Evolutionary conservation across 2,113 vertebrate genomes (phyloP).

Genomic region (Prunella fulvescens): DNA sequence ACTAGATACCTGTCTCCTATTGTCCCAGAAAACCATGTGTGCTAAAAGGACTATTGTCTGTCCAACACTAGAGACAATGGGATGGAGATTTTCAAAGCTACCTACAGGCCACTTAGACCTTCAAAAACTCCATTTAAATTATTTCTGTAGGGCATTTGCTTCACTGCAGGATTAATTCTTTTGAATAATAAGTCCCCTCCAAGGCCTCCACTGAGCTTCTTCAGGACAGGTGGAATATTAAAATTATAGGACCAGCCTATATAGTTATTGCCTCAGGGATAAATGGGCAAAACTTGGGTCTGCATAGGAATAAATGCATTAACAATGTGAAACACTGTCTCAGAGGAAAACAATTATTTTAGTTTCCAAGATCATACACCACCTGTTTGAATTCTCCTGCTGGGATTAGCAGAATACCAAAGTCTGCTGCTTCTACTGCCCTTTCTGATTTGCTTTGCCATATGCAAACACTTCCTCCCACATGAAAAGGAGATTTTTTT

Average conservation of each 20-base stretch:
- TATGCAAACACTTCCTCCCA: neutral
- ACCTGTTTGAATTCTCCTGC: neutral
- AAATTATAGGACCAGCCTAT: neutral
- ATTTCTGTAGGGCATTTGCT: neutral
- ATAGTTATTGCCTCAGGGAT: neutral
- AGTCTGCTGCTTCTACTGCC: neutral
- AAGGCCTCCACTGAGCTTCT: neutral
- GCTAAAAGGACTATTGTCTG: neutral
- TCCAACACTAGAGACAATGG: neutral
- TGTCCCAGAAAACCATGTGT: neutral
- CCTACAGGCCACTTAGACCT: neutral
- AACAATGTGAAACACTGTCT: neutral
- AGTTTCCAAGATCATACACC: neutral
- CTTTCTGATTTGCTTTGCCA: neutral
- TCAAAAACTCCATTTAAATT: neutral
- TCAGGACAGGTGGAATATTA: neutral
- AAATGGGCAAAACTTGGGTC: neutral
- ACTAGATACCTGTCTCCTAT: neutral
- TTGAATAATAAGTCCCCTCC: neutral
- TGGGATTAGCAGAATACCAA: neutral
- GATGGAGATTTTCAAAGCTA: neutral
- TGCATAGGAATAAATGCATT: slow-evolving; percentile 13
- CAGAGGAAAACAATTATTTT: neutral
- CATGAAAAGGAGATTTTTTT: neutral
- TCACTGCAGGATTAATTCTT: neutral